Evolutionary conservation across 2,113 vertebrate species (phyloP).

Genomic region (Poeciliopsis prolifica): DNA sequence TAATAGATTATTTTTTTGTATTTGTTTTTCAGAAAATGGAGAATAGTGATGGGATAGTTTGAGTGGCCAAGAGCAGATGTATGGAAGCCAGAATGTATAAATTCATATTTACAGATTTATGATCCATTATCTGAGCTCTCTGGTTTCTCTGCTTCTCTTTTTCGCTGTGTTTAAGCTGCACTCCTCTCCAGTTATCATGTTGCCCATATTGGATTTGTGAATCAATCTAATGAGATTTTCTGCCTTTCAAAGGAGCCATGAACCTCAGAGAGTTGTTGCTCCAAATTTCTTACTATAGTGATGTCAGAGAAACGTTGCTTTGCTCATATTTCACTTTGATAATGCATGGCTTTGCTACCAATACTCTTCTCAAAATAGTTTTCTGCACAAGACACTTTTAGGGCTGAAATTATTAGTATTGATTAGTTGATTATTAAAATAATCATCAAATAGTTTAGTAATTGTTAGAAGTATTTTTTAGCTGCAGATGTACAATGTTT

Average conservation of each 20-base stretch:
- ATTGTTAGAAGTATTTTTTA: too few species aligned
- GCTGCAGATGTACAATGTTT: too few species aligned
- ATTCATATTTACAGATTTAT: background rate
- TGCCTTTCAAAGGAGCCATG: slow-evolving; percentile 52
- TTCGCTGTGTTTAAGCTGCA: slow-evolving; percentile 4
- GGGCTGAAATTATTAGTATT: too few species aligned
- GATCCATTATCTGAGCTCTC: slow-evolving; percentile 4
- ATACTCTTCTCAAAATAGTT: background rate
- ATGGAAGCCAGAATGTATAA: background rate
- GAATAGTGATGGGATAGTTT: background rate
- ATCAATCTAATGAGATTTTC: slow-evolving; percentile 56
- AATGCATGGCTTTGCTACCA: background rate
- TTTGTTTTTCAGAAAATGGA: background rate
- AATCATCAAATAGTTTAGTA: background rate
- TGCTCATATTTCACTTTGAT: background rate
- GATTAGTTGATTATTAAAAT: too few species aligned
- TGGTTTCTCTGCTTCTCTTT: slow-evolving; percentile 8
- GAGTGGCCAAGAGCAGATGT: background rate
- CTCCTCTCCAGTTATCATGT: slow-evolving; percentile 56
- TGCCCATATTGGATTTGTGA: slow-evolving; percentile 50
- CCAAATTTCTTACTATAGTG: background rate
- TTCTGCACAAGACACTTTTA: background rate
- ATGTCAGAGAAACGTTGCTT: slow-evolving; percentile 3
- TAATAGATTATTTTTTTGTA: background rate
- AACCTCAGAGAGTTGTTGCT: slow-evolving; percentile 30